These are phyloP conservation scores for Eledone cirrhosa DNA, from an alignment of 2,888 invertebrate genomes.

Conservation along the genomic window DNA sequence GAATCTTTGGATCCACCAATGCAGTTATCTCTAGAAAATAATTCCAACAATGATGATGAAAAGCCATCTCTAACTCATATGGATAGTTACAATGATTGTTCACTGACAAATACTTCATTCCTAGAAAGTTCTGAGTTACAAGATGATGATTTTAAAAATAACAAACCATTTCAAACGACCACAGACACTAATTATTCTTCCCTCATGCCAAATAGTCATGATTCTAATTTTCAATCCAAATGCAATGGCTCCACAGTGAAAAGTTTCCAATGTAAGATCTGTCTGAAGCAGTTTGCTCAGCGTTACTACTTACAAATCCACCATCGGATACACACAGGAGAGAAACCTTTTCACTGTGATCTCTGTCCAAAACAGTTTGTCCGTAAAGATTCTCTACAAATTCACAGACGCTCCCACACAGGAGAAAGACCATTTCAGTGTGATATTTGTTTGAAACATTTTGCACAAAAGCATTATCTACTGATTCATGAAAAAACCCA, in stretches of 20 bases:
- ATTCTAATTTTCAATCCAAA: no score
- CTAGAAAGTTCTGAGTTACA: no score
- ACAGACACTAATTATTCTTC: no score
- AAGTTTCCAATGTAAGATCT: constrained; percentile 10
- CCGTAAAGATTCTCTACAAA: neutral
- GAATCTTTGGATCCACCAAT: no score
- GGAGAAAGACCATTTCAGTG: constrained; percentile 15
- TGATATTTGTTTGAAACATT: constrained; percentile 8
- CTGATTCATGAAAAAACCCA: neutral
- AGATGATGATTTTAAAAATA: no score
- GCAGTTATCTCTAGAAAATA: no score
- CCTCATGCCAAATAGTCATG: no score
- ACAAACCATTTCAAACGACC: neutral
- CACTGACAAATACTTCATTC: no score
- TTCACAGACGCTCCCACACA: constrained; percentile 4
- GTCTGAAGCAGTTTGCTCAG: constrained; percentile 16
- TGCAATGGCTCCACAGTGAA: neutral
- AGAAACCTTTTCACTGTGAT: constrained; percentile 17
- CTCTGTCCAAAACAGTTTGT: constrained; percentile 10
- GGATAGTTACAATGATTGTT: no score
- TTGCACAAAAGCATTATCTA: constrained; percentile 6
- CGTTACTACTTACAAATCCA: neutral
- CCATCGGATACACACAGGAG: constrained; percentile 7
- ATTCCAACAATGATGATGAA: no score
- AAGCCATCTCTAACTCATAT: no score